Base-by-base conservation (phyloP, 2,888 invertebrate species). In the Dolomedes plantarius region DNA sequence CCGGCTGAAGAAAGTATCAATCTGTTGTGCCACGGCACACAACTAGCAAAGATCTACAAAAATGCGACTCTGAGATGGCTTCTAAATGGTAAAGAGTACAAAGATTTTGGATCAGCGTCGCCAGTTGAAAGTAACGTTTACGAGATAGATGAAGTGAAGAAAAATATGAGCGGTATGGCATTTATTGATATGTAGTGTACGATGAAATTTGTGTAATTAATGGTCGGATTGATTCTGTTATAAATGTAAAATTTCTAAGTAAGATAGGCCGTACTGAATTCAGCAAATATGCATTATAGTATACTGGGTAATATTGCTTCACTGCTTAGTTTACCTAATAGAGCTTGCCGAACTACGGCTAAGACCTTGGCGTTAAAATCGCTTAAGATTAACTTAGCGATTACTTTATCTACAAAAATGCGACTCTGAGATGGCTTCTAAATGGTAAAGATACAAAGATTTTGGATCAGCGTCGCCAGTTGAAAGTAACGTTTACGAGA, bases 141-240 rank as follows among this genome's bases (percentile, higher is more conserved):
- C n/a, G 62, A 56, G 13, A 46, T 81, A 3, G 29, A 75, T n/a
- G 23, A 81, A 1, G 75, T 75, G 13, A 31, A 39, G 0, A 0
- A 23, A 13, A 75, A 81, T 23, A 69, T 81, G 81, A 74, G 75
- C 39, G 81, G 81, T 81, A 39, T 5, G 67, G n/a, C n/a, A n/a
- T n/a, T n/a, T n/a, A n/a, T n/a, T n/a, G n/a, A n/a, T n/a, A n/a
- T n/a, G n/a, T n/a, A n/a, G n/a, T n/a, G n/a, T n/a, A n/a, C n/a
- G n/a, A n/a, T n/a, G n/a, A n/a, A n/a, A n/a, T n/a, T n/a, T n/a
- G n/a, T n/a, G n/a, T n/a, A n/a, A n/a, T n/a, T n/a, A n/a, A n/a
- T n/a, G n/a, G n/a, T n/a, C n/a, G n/a, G n/a, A n/a, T n/a, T n/a
- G n/a, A n/a, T n/a, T n/a, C n/a, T n/a, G n/a, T n/a, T n/a, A n/a